Evolutionary conservation across 2,113 vertebrate genomes (phyloP).

Genomic region (Hemiprocne comata): DNA sequence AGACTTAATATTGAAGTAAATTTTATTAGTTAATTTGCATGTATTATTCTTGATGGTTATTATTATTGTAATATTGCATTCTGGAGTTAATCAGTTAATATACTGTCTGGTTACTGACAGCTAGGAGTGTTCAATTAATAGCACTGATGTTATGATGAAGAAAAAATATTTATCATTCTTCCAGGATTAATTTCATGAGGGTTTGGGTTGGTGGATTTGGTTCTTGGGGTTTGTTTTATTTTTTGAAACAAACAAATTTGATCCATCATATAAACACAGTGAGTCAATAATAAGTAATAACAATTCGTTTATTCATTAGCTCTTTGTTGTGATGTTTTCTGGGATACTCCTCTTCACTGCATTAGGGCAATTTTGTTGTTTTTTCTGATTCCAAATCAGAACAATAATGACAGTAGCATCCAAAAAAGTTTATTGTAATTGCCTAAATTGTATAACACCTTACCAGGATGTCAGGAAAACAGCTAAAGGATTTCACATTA

Average conservation of each 20-base stretch:
- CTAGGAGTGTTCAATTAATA: background rate
- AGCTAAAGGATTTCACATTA: slow-evolving; percentile 41
- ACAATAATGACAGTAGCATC: slow-evolving; percentile 39
- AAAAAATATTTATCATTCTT: background rate
- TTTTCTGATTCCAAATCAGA: slow-evolving; percentile 7
- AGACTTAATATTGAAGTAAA: background rate
- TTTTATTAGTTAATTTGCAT: background rate
- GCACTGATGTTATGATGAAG: background rate
- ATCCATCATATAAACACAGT: background rate
- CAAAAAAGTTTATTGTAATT: slow-evolving; percentile 55
- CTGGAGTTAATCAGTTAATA: background rate
- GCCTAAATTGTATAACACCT: slow-evolving; percentile 53
- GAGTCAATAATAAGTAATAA: slow-evolving; percentile 2
- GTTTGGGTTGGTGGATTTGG: background rate
- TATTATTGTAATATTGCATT: background rate
- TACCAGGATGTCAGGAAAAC: slow-evolving; percentile 32
- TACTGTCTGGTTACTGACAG: background rate
- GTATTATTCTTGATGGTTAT: background rate
- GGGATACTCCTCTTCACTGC: background rate
- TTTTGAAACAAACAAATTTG: slow-evolving; percentile 25
- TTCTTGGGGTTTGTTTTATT: background rate
- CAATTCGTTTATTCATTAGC: slow-evolving; percentile 3
- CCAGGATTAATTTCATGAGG: background rate
- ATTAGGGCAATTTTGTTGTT: slow-evolving; percentile 20
- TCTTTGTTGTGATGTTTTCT: slow-evolving; percentile 1